phyloP scores from a whole-genome alignment of 53 echinoderm and acorn worm species.

The Paracentrotus lividus region DNA sequence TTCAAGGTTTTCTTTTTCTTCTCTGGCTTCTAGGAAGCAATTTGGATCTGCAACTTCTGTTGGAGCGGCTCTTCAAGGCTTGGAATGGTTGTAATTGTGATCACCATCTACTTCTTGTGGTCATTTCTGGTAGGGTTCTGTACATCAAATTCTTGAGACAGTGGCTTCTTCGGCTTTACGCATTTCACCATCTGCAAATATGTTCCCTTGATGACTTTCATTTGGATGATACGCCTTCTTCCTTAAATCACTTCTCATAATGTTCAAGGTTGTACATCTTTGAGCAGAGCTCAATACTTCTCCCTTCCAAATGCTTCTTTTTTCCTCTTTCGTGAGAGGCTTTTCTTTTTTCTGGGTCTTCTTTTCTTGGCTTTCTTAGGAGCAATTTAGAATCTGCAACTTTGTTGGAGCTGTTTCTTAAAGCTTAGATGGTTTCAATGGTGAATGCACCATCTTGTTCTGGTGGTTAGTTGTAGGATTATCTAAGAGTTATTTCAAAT shows the following conservation, averaged over 20 bases:
- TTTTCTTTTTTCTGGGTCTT: not conserved
- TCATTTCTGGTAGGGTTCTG: too few species aligned
- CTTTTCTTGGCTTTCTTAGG: constrained; percentile 23
- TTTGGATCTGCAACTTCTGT: too few species aligned
- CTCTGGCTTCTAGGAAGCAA: too few species aligned
- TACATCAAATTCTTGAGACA: too few species aligned
- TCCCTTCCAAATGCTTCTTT: not conserved
- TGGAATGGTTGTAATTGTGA: too few species aligned
- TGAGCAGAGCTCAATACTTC: constrained; percentile 77
- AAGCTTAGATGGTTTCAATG: not conserved
- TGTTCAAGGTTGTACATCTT: constrained; percentile 74
- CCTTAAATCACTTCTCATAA: constrained; percentile 65
- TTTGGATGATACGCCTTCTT: constrained; percentile 67
- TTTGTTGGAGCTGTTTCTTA: constrained; percentile 29
- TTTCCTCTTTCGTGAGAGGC: constrained; percentile 12
- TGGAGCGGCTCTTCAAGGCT: too few species aligned
- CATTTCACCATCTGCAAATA: constrained; percentile 66
- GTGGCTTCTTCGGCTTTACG: constrained; percentile 73
- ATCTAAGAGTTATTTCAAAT: constrained; percentile 43
- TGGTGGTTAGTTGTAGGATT: constrained; percentile 65
- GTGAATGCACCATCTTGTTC: not conserved
- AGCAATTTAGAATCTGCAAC: not conserved
- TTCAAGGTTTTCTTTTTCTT: too few species aligned
- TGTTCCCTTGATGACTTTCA: constrained; percentile 74
- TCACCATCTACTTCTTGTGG: too few species aligned